Evolutionary conservation across 1,140 invertebrate species (phyloP).

Genomic region (Camponotus pennsylvanicus): DNA sequence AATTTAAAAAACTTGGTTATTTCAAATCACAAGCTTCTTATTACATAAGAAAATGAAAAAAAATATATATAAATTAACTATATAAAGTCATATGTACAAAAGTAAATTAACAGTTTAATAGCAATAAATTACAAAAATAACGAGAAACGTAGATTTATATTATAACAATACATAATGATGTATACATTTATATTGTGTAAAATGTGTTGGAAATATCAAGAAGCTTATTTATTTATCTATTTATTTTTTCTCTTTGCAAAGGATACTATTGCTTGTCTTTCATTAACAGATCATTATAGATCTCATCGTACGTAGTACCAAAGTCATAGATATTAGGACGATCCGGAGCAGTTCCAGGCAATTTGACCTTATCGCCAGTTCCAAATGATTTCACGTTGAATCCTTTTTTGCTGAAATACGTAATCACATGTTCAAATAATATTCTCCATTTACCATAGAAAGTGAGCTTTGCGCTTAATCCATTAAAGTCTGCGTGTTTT

Average conservation of each 20-base stretch:
- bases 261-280: slow-evolving; percentile 96
- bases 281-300: slow-evolving; percentile 96
- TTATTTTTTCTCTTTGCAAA: slow-evolving; percentile 62
- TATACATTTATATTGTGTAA: background rate
- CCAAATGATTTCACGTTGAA: slow-evolving; percentile 99
- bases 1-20: background rate
- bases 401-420: slow-evolving; percentile 94
- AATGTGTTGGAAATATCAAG: background rate
- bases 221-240: background rate
- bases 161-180: background rate
- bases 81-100: background rate
- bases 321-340: slow-evolving; percentile 99
- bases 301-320: slow-evolving; percentile 97
- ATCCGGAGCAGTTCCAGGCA: slow-evolving; percentile 97
- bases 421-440: slow-evolving; percentile 56
- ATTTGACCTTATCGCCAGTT: slow-evolving; percentile 98
- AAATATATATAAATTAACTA: background rate
- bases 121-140: slow-evolving; percentile 1
- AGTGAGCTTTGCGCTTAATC: too few species aligned
- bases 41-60: background rate
- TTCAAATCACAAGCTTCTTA: background rate
- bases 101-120: background rate
- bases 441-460: background rate
- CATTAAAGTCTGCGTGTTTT: background rate
- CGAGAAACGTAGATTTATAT: background rate